phyloP scores from a whole-genome alignment of 2,888 invertebrate species.

The Yponomeuta sedellus region DNA sequence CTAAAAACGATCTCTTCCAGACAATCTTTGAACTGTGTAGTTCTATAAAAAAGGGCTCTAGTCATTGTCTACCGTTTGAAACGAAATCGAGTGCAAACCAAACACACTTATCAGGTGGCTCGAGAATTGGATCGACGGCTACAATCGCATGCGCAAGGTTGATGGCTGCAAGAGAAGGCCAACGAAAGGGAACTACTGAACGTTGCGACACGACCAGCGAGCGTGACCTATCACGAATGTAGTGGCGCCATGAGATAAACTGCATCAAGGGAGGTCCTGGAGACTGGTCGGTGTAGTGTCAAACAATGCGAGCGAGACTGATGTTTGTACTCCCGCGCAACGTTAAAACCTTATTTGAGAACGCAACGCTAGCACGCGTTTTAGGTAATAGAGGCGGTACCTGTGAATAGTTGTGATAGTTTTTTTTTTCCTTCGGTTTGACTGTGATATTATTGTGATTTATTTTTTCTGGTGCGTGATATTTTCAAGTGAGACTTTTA shows the following conservation, averaged over 20 bases:
- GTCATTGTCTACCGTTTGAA: no score
- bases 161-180: conserved; percentile 13
- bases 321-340: conserved; percentile 6
- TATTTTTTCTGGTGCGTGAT: not conserved
- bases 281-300: conserved; percentile 4
- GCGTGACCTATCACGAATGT: not conserved
- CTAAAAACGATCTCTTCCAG: no score
- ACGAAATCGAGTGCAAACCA: no score
- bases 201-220: conserved; percentile 6
- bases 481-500: not conserved
- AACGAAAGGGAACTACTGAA: conserved; percentile 16
- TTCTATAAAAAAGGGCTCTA: no score
- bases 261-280: not conserved
- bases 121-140: not conserved
- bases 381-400: not conserved
- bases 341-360: conserved; percentile 8
- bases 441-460: not conserved
- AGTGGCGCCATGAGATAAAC: not conserved
- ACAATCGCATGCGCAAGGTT: conserved; percentile 10
- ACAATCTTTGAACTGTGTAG: no score
- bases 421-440: not conserved
- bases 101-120: no score
- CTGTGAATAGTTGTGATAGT: not conserved
- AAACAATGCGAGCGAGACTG: not conserved
- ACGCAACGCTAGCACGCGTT: conserved; percentile 5